These are phyloP conservation scores for Heliconius congener DNA, from an alignment of 1,140 invertebrate genomes.

Conservation along the genomic window DNA sequence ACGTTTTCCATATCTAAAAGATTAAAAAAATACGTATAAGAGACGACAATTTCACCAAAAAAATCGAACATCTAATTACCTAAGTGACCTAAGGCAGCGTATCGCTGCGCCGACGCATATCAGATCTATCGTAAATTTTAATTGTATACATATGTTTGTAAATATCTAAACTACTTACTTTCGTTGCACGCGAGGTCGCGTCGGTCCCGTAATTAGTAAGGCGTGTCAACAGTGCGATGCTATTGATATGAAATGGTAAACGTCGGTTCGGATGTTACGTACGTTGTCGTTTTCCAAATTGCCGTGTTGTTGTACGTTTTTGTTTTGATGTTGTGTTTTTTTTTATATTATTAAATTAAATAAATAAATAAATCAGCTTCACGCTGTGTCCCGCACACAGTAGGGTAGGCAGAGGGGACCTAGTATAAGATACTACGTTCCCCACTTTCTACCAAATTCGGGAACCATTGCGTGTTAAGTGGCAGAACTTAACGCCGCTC, in stretches of 20 bases:
- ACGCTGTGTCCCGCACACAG: too few relatives aligned
- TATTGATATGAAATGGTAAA: constrained; percentile 10
- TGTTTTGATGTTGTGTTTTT: too few relatives aligned
- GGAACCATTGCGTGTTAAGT: too few relatives aligned
- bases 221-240: constrained; percentile 14
- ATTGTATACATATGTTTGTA: constrained; percentile 78
- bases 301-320: not conserved
- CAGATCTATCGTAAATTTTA: constrained; percentile 79
- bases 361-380: too few relatives aligned
- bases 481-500: too few relatives aligned
- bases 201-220: constrained; percentile 10
- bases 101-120: constrained; percentile 65
- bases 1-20: too few relatives aligned
- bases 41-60: not conserved
- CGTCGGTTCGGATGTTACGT: not conserved
- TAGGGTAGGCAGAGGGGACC: too few relatives aligned
- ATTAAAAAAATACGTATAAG: not conserved
- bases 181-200: constrained; percentile 48
- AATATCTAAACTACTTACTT: constrained; percentile 70
- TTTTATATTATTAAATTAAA: too few relatives aligned
- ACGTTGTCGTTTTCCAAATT: not conserved
- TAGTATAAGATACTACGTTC: too few relatives aligned
- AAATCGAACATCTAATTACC: not conserved
- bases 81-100: constrained; percentile 44
- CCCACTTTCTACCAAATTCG: too few relatives aligned